Base-by-base conservation (phyloP, 2,797 vertebrate species). In the Echeneis naucrates region DNA sequence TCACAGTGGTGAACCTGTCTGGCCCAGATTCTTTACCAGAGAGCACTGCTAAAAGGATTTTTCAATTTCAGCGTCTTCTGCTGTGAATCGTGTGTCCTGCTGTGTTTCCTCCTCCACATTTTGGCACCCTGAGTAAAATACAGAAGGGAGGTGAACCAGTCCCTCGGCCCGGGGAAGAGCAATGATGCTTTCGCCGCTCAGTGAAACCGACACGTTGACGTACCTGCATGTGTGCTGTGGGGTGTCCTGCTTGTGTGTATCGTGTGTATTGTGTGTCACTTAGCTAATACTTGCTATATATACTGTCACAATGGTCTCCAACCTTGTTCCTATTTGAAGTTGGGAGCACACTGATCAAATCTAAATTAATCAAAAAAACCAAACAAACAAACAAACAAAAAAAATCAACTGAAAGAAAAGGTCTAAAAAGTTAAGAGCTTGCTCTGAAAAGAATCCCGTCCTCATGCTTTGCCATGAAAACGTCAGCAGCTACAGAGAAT, bases 111-210 rank as follows among this genome's bases (percentile, higher is more conserved):
- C 89, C 92, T 92, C 91, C 91, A 91, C 91, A 81, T 92, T 94
- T 95, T 94, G 93, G 93, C 94, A 94, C 94, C 94, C 94, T 95
- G 94, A 95, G 94, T 94, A 92, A 94, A 93, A 92, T 92, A 94
- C 92, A 92, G 84, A 93, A 91, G 92, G 92, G 93, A 93, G 92
- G 92, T 90, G 85, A 93, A 90, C 86, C 85, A 72, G 80, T 88
- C 81, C 90, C 86, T 91, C 86, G 35, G 72, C 70, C 64, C 78
- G 75, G 77, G 76, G 69, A 79, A 70, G 75, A 85, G 80, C 79
- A 68, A 78, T 30, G 61, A 78, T 64, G 86, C 83, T 72, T 66
- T 83, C 77, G 71, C 79, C 71, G 62, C 90, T 86, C 78, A 66
- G 83, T 88, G 81, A 91, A 80, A 82, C 78, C 30, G 82, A 91